These are phyloP conservation scores for Eupithecia pulchellata DNA, from an alignment of 2,888 invertebrate species.

Conservation along the genomic window DNA sequence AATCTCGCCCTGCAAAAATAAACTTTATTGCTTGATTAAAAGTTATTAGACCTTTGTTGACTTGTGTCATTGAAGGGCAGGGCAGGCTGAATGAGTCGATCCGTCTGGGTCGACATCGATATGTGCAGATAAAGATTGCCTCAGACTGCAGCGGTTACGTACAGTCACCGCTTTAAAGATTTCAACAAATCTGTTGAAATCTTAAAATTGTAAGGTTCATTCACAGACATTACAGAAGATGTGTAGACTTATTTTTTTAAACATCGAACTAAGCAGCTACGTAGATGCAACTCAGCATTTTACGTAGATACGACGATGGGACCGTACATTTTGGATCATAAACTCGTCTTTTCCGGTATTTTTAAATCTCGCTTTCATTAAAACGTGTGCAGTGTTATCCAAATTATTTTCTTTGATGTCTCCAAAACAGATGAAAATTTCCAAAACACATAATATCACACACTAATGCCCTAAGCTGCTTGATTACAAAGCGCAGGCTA, in stretches of 20 bases:
- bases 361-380: too few relatives aligned
- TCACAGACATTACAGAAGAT: too few relatives aligned
- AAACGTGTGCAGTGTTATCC: too few relatives aligned
- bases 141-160: slow-evolving; percentile 47
- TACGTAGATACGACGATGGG: too few relatives aligned
- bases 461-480: neutral
- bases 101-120: slow-evolving; percentile 45
- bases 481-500: neutral
- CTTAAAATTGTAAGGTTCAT: too few relatives aligned
- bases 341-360: too few relatives aligned
- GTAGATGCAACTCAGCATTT: too few relatives aligned
- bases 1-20: slow-evolving; percentile 16
- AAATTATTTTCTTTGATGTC: too few relatives aligned
- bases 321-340: too few relatives aligned
- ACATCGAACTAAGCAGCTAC: too few relatives aligned
- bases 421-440: neutral
- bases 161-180: neutral
- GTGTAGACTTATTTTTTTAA: too few relatives aligned
- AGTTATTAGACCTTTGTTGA: slow-evolving; percentile 35
- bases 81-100: slow-evolving; percentile 30
- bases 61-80: slow-evolving; percentile 43
- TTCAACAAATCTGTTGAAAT: too few relatives aligned
- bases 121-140: slow-evolving; percentile 46
- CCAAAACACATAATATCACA: neutral
- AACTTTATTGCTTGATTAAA: slow-evolving; percentile 26